A percentile compares a stretch with the other conserved stretches of the same genome.
These are phyloP conservation scores for Danaus melanippus DNA, from an alignment of 1,140 invertebrate genomes.

Conservation along the genomic window DNA sequence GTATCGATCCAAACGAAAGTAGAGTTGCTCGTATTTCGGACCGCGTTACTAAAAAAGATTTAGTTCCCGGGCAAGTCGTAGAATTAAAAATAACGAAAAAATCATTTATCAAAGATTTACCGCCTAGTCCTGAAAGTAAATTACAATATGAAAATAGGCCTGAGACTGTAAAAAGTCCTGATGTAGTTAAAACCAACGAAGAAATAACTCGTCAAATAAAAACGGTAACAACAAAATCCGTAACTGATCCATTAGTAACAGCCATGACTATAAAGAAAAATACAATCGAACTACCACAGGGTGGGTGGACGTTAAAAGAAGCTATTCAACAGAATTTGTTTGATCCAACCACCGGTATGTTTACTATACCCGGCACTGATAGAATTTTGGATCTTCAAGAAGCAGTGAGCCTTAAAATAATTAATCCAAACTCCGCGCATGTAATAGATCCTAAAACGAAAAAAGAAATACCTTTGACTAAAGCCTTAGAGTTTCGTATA, in stretches of 20 bases:
- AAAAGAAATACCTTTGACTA: constrained; percentile 79
- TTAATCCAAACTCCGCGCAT: constrained; percentile 84
- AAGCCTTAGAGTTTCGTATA: constrained; percentile 84
- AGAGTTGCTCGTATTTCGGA: constrained; percentile 53
- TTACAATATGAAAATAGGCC: constrained; percentile 56
- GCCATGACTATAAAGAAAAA: constrained; percentile 70
- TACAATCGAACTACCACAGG: constrained; percentile 82
- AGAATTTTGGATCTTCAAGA: constrained; percentile 89
- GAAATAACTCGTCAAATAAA: constrained; percentile 36
- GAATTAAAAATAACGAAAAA: constrained; percentile 71
- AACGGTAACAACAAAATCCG: constrained; percentile 54
- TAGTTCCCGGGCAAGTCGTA: constrained; percentile 63
- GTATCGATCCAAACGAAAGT: constrained; percentile 74
- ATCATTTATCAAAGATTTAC: constrained; percentile 67
- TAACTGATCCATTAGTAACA: constrained; percentile 59
- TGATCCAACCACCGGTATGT: constrained; percentile 85
- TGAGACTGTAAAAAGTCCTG: constrained; percentile 67
- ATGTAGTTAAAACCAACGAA: constrained; percentile 43
- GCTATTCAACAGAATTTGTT: constrained; percentile 85
- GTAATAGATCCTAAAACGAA: constrained; percentile 83
- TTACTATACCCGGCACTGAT: constrained; percentile 90
- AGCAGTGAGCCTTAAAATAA: constrained; percentile 87
- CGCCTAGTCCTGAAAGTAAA: constrained; percentile 59
- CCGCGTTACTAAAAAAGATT: constrained; percentile 54
- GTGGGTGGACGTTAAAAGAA: constrained; percentile 85